Evolutionary conservation across 2,888 invertebrate genomes (phyloP).

Genomic region (Brachyopa scutellaris): DNA sequence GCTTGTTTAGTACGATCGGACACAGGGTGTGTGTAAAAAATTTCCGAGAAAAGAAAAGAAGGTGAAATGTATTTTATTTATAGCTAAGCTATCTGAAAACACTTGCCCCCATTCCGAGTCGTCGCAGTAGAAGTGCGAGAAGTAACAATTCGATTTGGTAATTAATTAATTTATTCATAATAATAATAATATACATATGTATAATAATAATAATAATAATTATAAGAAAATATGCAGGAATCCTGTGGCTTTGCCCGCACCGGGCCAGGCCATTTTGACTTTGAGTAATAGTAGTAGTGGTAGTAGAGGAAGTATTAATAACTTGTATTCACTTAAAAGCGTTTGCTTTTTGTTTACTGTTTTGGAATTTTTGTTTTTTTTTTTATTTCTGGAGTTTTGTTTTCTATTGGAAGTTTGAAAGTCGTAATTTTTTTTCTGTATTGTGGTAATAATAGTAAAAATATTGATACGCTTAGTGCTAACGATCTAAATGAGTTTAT

Average conservation of each 20-base stretch:
- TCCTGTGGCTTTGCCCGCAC: slow-evolving; percentile 56
- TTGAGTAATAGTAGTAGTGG: slow-evolving; percentile 65
- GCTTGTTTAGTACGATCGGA: slow-evolving; percentile 70
- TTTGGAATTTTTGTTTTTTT: slow-evolving; percentile 27
- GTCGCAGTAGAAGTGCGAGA: slow-evolving; percentile 67
- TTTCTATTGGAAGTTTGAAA: slow-evolving; percentile 52
- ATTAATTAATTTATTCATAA: slow-evolving; percentile 28
- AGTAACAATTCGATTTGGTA: slow-evolving; percentile 66
- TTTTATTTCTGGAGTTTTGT: background rate
- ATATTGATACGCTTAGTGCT: slow-evolving; percentile 73
- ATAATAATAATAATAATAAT: slow-evolving; percentile 58
- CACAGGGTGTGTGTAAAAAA: slow-evolving; percentile 36
- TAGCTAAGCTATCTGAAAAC: slow-evolving; percentile 64
- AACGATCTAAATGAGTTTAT: slow-evolving; percentile 71
- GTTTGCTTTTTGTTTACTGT: slow-evolving; percentile 19
- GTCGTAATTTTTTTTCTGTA: slow-evolving; percentile 36
- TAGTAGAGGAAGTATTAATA: slow-evolving; percentile 67
- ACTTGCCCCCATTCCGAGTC: slow-evolving; percentile 61
- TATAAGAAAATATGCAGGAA: slow-evolving; percentile 71
- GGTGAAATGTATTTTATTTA: slow-evolving; percentile 20
- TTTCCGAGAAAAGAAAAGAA: slow-evolving; percentile 24
- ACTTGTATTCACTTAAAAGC: slow-evolving; percentile 54
- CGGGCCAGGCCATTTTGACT: slow-evolving; percentile 45
- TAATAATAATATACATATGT: slow-evolving; percentile 31
- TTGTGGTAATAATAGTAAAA: slow-evolving; percentile 71